Conservation (phyloP, 2,113 vertebrate species). For the Entomyzon cyanotis region DNA sequence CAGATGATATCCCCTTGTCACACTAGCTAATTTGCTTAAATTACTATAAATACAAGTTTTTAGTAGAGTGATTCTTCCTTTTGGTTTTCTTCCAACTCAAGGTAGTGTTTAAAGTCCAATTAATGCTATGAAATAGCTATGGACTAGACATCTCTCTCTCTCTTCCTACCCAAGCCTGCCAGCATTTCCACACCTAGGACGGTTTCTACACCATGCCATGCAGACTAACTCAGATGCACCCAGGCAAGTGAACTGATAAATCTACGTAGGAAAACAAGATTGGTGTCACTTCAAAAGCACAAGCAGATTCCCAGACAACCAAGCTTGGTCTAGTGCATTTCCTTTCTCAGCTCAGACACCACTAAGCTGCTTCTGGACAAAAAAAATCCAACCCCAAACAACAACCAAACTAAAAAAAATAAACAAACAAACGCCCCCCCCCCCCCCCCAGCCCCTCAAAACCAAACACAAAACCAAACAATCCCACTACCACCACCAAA, state of each 20-base stretch:
- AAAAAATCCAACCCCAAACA: not conserved
- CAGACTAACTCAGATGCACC: not conserved
- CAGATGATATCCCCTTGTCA: not conserved
- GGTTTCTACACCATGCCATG: not conserved
- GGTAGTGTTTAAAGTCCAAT: not conserved
- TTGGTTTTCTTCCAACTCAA: not conserved
- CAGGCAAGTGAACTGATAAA: not conserved
- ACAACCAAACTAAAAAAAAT: not conserved
- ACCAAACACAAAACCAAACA: not conserved
- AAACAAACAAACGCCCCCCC: not conserved
- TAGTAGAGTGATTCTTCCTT: not conserved
- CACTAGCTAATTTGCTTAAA: not conserved
- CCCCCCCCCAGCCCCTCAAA: not conserved
- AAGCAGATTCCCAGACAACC: not conserved
- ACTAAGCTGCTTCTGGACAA: not conserved
- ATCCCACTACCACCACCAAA: not conserved
- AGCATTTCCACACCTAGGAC: rapidly evolving
- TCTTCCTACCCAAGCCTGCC: rapidly evolving
- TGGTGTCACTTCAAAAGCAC: not conserved
- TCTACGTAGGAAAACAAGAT: not conserved
- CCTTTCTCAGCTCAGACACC: not conserved
- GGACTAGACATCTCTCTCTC: not conserved
- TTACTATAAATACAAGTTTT: not conserved
- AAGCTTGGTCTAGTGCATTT: not conserved
- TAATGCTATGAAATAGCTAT: not conserved